These are phyloP conservation scores for Calyptommatus sinebrachiatus DNA, from an alignment of 2,113 vertebrate genomes.

Conservation along the genomic window DNA sequence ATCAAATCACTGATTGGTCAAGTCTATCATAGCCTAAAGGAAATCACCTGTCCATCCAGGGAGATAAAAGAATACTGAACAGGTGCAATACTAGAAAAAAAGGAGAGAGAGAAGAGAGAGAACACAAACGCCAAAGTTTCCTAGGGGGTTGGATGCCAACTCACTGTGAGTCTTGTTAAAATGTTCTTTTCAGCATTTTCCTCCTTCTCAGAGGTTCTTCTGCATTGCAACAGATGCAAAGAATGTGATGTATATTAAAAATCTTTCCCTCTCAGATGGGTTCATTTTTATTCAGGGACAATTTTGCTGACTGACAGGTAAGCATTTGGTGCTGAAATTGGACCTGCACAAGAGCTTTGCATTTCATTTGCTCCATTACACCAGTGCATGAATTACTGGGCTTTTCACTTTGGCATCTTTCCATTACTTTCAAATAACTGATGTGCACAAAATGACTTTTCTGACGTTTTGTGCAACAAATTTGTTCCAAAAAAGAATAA, in stretches of 20 bases:
- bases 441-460: slow-evolving; percentile 79
- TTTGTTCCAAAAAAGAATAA: slow-evolving; percentile 78
- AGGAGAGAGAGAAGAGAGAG: slow-evolving; percentile 50
- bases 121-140: slow-evolving; percentile 61
- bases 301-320: slow-evolving; percentile 86
- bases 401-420: slow-evolving; percentile 77
- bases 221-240: slow-evolving; percentile 65
- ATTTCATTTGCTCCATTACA: slow-evolving; percentile 89
- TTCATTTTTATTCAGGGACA: slow-evolving; percentile 83
- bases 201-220: slow-evolving; percentile 60
- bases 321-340: slow-evolving; percentile 77
- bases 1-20: slow-evolving; percentile 48
- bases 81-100: slow-evolving; percentile 52
- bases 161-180: slow-evolving; percentile 54
- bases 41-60: slow-evolving; percentile 52
- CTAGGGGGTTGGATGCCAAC: slow-evolving; percentile 52
- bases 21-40: slow-evolving; percentile 29
- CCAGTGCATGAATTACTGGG: slow-evolving; percentile 82
- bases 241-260: slow-evolving; percentile 85
- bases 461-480: slow-evolving; percentile 82
- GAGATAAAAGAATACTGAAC: slow-evolving; percentile 46
- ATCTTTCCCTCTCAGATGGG: slow-evolving; percentile 72
- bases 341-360: slow-evolving; percentile 78
- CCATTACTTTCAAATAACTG: slow-evolving; percentile 82
- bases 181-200: slow-evolving; percentile 69